Evolutionary conservation across 2,113 vertebrate species (phyloP).

Genomic region (Pseudolaguvia tuberculata): DNA sequence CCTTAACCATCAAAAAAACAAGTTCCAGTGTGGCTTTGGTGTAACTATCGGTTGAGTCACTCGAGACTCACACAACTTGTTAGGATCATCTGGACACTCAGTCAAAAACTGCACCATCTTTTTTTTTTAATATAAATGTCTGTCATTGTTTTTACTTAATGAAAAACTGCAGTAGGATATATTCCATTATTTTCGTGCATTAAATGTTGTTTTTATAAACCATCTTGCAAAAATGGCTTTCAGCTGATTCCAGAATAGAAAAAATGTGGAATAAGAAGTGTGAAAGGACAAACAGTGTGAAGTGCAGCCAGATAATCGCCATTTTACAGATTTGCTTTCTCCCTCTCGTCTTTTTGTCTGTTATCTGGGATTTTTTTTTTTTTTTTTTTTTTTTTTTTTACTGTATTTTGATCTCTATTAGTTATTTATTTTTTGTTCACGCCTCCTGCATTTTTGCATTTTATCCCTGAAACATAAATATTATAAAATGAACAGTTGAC

Average conservation of each 20-base stretch:
- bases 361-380: not conserved
- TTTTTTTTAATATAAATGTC: not conserved
- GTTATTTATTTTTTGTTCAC: slow-evolving; percentile 24
- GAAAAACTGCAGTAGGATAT: not conserved
- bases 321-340: not conserved
- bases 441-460: slow-evolving; percentile 30
- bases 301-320: not conserved
- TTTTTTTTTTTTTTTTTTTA: not conserved
- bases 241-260: not conserved
- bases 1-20: slow-evolving; percentile 85
- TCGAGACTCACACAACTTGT: slow-evolving; percentile 2
- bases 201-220: not conserved
- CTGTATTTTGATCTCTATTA: slow-evolving; percentile 23
- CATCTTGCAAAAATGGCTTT: not conserved
- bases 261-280: not conserved
- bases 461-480: slow-evolving; percentile 49
- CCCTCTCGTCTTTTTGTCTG: not conserved
- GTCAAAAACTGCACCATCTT: not conserved
- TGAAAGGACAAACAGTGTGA: not conserved
- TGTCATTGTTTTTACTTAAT: not conserved
- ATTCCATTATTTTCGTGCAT: not conserved
- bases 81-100: slow-evolving; percentile 1
- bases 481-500: slow-evolving; percentile 35
- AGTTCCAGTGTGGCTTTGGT: slow-evolving; percentile 86
- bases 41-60: slow-evolving; percentile 75